These are phyloP conservation scores for Micromussa lordhowensis DNA, from an alignment of 92 coral and sea anemone genomes.

Conservation along the genomic window DNA sequence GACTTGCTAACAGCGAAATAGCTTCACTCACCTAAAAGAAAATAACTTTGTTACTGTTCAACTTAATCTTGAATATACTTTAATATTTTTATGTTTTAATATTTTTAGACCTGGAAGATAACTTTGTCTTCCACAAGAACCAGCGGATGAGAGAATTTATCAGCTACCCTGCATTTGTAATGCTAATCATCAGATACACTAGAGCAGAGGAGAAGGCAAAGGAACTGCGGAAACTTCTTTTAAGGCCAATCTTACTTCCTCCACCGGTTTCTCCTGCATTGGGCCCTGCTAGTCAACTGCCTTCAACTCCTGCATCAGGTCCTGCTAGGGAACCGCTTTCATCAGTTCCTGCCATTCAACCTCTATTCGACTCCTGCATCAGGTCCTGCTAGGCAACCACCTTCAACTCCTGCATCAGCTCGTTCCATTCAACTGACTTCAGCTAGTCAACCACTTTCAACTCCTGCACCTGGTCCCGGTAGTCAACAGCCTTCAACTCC, in stretches of 20 bases:
- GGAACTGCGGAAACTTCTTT: background rate
- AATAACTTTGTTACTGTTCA: too few relatives aligned
- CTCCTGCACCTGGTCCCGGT: too few relatives aligned
- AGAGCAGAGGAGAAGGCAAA: background rate
- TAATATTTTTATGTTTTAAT: background rate
- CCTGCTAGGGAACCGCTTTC: background rate
- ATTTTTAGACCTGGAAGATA: background rate
- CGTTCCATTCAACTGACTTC: too few relatives aligned
- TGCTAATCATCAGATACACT: background rate
- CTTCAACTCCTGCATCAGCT: too few relatives aligned
- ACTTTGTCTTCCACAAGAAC: background rate
- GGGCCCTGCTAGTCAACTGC: slow-evolving; percentile 5
- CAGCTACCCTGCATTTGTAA: background rate
- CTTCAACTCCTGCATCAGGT: slow-evolving; percentile 9
- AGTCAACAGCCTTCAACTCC: too few relatives aligned
- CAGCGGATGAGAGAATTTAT: background rate
- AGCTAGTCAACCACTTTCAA: background rate
- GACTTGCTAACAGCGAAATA: too few relatives aligned
- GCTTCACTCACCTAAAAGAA: too few relatives aligned
- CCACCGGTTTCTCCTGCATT: background rate
- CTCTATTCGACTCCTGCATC: background rate
- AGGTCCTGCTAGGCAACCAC: background rate
- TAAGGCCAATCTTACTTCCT: background rate
- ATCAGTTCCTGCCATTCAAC: background rate
- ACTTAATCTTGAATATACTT: too few relatives aligned